phyloP scores from a whole-genome alignment of 2,113 vertebrate genomes.

The Saguinus midas region DNA sequence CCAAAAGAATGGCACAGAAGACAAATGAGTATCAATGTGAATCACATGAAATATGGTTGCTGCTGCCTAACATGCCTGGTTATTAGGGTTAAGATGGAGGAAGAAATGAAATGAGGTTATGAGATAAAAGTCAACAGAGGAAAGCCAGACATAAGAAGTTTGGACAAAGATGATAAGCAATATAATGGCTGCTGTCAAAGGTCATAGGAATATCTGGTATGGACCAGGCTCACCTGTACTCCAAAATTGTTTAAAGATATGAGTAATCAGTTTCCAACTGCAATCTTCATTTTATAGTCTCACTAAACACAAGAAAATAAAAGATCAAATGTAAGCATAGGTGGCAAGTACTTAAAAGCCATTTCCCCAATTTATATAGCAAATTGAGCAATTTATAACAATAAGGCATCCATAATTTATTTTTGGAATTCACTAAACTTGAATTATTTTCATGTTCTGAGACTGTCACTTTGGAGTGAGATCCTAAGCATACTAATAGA shows the following conservation, averaged over 20 bases:
- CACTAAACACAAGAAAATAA: neutral
- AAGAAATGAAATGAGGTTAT: neutral
- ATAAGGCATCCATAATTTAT: neutral
- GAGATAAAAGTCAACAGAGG: neutral
- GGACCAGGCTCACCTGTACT: neutral
- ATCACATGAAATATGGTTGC: neutral
- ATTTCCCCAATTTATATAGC: conserved; percentile 6
- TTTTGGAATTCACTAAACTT: neutral
- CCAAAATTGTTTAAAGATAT: neutral
- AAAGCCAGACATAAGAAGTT: neutral
- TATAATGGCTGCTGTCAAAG: neutral
- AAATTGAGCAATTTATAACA: conserved; percentile 6
- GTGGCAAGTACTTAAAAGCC: neutral
- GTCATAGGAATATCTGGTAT: neutral
- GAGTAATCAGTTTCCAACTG: neutral
- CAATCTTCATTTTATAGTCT: neutral
- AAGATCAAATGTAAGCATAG: neutral
- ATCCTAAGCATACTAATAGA: conserved; percentile 3
- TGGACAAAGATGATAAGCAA: neutral
- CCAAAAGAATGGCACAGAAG: neutral
- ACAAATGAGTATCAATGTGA: neutral
- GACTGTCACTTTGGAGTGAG: neutral
- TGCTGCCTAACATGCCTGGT: neutral
- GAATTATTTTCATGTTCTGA: conserved; percentile 7
- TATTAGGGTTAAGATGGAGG: neutral